A percentile compares a stretch with the other conserved stretches of the same genome.
Evolutionary conservation across 1,140 invertebrate species (phyloP).

Genomic region (Popillia japonica): DNA sequence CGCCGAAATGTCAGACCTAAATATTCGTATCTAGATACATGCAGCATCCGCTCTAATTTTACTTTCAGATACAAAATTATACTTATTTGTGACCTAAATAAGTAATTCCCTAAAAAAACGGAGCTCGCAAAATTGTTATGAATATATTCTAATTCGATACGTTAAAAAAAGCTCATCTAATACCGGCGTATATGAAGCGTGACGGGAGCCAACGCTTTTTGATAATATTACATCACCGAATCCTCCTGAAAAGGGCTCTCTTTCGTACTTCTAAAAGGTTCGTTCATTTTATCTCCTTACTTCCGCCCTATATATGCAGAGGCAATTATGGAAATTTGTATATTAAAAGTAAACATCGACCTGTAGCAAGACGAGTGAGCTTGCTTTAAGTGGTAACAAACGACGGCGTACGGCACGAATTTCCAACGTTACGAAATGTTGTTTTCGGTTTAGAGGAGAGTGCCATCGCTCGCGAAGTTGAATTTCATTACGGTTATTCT

Average conservation of each 20-base stretch:
- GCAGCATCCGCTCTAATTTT: too few relatives aligned
- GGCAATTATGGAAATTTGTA: conserved; percentile 15
- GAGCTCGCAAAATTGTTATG: not conserved
- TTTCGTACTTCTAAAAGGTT: not conserved
- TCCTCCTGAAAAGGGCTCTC: not conserved
- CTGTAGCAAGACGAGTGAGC: not conserved
- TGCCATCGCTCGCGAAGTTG: not conserved
- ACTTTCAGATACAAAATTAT: too few relatives aligned
- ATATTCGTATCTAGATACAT: too few relatives aligned
- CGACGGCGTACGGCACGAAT: not conserved
- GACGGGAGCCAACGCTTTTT: not conserved
- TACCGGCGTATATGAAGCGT: not conserved
- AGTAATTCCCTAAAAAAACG: too few relatives aligned
- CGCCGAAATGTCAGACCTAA: too few relatives aligned
- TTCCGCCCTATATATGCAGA: not conserved
- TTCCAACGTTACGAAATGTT: not conserved
- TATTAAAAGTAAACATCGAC: conserved; percentile 15
- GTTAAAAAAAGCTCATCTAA: too few relatives aligned
- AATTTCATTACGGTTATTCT: conserved; percentile 19
- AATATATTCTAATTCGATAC: conserved; percentile 2
- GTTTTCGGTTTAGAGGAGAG: not conserved
- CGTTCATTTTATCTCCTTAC: not conserved
- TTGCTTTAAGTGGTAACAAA: not conserved
- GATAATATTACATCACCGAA: not conserved
- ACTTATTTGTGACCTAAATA: too few relatives aligned